Evolutionary conservation across 2,113 vertebrate species (phyloP), one percentile per base, ranked within the genome.

Genomic region (Erinaceus europaeus): DNA sequence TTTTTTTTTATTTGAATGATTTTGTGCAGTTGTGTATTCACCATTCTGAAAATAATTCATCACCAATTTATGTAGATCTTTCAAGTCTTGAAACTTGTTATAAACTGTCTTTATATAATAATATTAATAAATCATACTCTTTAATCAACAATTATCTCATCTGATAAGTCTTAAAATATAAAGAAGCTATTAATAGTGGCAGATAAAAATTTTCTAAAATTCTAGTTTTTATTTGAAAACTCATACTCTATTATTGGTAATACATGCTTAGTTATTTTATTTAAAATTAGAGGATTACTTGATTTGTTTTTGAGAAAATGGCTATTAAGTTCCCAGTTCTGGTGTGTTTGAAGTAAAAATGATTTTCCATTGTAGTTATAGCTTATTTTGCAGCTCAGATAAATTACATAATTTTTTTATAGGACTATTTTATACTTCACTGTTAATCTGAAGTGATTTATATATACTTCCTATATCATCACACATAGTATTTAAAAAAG

Each of bases 161-260:
- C 6, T 25, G 21, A 53, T 57, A 40, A 62, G 10, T 76, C 27
- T 75, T 34, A 68, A 57, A 11, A 21, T 55, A 68, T 59, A 23
- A 73, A 4, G 71, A 18, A 64, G n/a, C 40, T 21, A 21, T 93
- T 50, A 74, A n/a, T 0, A 79, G 15, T 68, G 27, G 46, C 46
- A 48, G 17, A 34, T 84, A 36, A 17, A 67, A 23, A 17, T 79
- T 74, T 87, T 68, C 40, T 18, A 74, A 48, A 88, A 75, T 80
- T 84, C 36, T 77, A 4, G 62, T 78, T 73, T 84, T 88, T 79
- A 52, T 9, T 61, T 93, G 9, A 74, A 84, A 90, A 44, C 44
- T 79, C 38, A 74, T 9, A 74, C 64, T 87, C 29, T 86, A 0
- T 67, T 27, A 77, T 27, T 77, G 59, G 55, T 77, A 90, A 76